Evolutionary conservation across 2,888 invertebrate genomes (phyloP), one percentile per base, ranked within the genome.

Genomic region (Ceraclea dissimilis): DNA sequence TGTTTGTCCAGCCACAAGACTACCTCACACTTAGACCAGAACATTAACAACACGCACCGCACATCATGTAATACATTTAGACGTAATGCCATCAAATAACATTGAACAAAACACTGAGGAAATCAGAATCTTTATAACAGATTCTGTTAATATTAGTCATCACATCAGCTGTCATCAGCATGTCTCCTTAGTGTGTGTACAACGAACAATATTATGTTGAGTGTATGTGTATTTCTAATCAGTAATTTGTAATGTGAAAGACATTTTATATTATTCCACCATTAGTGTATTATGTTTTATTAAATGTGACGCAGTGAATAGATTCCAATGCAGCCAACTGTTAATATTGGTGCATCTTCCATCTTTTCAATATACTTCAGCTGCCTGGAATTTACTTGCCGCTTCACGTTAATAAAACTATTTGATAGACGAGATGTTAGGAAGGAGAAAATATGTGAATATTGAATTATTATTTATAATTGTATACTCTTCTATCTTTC

Each of bases 1-100:
- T 94, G 69, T 93, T 93, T 77, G 85, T 90, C 62, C 88, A 87
- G 63, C 84, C 85, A 56, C 90, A 89, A 64, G 90, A 90, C 75
- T 90, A 90, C 78, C 81, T 80, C 71, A 81, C 81, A 69, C 81
- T 72, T 69, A 51, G 58, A 34, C 62, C 62, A 2, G 54, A 62
- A 51, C 60, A 62, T 52, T 62, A 48, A 49, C 52, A n/a, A 19
- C 34, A 39, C 39, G 13, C 51, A 18, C 19, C 6, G 22, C 13
- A 26, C 4, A 26, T 26, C 4, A 26, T 6, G 26, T 6, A 26
- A 26, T n/a, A n/a, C n/a, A 26, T 26, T 26, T 26, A 26, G 26
- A 26, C 26, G 4, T 26, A 26, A 4, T 26, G 26, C 10, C 26
- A 26, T 26, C 43, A 43, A 43, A 5, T 43, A 13, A n/a, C 43